Base-by-base conservation (phyloP, 2,113 vertebrate species). In the Petaurus breviceps region DNA sequence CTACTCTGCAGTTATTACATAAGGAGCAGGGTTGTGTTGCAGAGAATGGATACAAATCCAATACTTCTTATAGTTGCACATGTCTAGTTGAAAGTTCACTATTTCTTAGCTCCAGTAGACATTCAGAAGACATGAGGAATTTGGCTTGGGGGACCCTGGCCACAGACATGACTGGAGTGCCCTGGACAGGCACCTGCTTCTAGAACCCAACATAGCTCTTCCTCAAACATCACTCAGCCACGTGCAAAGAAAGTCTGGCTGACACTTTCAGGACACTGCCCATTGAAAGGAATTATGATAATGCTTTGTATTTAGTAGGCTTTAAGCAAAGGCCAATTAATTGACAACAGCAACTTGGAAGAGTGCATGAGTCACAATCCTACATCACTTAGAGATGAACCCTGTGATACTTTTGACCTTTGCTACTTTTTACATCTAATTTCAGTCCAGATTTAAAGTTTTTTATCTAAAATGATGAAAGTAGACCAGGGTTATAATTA, bases 1-100 rank as follows among this genome's bases (percentile, higher is more conserved):
- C 16, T 0, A 77, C 49, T 93, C 93, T 96, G 92, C 97, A 97
- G 92, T 68, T 68, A 68, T 92, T 94, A 95, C 24, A 92, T 92
- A 97, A 95, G 93, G 89, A 90, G 53, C 12, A 51, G 51, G 54
- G 94, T 55, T 93, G 90, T 50, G 43, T 8, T 96, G 49, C 95
- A 93, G 43, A 51, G 90, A 46, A 26, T n/a, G 61, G 43, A 94
- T 47, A 22, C 61, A 95, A 95, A 91, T 14, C 47, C 55, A 94
- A n/a, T 46, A 51, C 84, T 49, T 52, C 93, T 93, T 43, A 84
- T 3, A 96, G 84, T 37, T 68, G 24, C 53, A 37, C 6, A 3
- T 1, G 10, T 8, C 19, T 3, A 12, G 61, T 10, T 54, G 93
- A 46, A 55, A 23, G 22, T 50, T 0, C 43, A 26, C 31, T n/a